phyloP scores from a whole-genome alignment of 2,113 vertebrate species.

The Oenanthe oenanthe region DNA sequence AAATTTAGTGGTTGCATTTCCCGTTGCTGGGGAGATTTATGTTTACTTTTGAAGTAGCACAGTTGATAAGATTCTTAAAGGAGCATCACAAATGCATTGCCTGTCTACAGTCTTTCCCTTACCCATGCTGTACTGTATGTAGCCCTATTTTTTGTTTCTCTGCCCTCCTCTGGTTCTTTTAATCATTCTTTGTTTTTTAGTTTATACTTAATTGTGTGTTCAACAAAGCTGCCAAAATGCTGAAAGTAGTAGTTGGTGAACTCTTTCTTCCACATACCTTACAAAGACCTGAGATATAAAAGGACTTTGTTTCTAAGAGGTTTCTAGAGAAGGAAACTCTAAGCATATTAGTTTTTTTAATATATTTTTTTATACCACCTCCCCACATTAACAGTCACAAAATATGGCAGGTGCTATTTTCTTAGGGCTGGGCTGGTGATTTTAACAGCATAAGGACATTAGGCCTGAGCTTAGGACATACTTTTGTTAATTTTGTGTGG shows the following conservation, averaged over 20 bases:
- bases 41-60: constrained; percentile 36
- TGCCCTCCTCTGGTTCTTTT: background rate
- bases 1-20: constrained; percentile 43
- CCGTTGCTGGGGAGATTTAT: constrained; percentile 31
- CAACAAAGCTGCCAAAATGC: background rate
- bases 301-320: background rate
- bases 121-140: background rate
- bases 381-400: background rate
- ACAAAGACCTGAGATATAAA: background rate
- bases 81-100: background rate
- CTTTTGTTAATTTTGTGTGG: background rate
- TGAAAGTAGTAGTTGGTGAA: background rate
- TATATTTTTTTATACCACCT: background rate
- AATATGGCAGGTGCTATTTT: background rate
- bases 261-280: background rate
- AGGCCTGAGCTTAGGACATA: background rate
- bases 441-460: background rate
- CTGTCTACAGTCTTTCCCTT: background rate
- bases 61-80: constrained; percentile 25
- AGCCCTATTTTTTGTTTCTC: background rate
- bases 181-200: background rate
- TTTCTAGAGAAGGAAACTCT: background rate
- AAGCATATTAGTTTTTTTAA: background rate
- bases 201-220: background rate
- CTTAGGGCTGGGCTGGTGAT: background rate